phyloP scores from a whole-genome alignment of 2,797 vertebrate genomes.

The Natrix natrix region DNA sequence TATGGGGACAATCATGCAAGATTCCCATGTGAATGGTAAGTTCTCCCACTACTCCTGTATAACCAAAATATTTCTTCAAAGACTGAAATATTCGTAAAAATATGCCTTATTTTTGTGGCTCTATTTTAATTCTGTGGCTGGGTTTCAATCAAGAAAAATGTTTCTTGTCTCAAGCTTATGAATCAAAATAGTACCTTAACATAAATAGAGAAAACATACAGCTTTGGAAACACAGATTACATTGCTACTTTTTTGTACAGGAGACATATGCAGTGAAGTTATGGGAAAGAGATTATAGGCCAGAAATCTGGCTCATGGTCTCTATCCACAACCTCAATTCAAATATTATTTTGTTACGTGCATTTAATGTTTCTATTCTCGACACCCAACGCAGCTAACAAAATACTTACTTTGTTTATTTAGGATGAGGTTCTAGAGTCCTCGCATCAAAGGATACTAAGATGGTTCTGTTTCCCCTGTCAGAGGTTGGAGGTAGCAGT shows the following conservation, averaged over 20 bases:
- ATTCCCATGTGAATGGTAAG: conserved; percentile 25
- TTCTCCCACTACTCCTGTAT: conserved; percentile 1
- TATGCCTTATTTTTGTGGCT: conserved; percentile 10
- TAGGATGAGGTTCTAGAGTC: neutral
- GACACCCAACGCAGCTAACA: neutral
- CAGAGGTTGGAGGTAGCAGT: neutral
- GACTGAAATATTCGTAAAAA: neutral
- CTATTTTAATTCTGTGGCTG: conserved; percentile 32
- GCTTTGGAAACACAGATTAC: neutral
- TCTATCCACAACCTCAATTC: neutral
- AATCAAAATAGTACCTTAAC: conserved; percentile 10
- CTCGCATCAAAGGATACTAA: neutral
- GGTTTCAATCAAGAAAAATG: conserved; percentile 13
- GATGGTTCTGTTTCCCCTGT: neutral
- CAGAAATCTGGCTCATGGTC: neutral
- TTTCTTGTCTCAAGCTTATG: neutral
- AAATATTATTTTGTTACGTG: neutral
- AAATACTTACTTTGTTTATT: neutral
- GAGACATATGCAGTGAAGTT: neutral
- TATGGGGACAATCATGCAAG: neutral
- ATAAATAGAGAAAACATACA: neutral
- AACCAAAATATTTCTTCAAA: conserved; percentile 20
- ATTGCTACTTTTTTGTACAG: neutral
- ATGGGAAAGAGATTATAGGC: neutral
- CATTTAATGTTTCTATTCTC: neutral